Conservation (phyloP, 2,888 invertebrate species). For the Dryadula phaetusa region DNA sequence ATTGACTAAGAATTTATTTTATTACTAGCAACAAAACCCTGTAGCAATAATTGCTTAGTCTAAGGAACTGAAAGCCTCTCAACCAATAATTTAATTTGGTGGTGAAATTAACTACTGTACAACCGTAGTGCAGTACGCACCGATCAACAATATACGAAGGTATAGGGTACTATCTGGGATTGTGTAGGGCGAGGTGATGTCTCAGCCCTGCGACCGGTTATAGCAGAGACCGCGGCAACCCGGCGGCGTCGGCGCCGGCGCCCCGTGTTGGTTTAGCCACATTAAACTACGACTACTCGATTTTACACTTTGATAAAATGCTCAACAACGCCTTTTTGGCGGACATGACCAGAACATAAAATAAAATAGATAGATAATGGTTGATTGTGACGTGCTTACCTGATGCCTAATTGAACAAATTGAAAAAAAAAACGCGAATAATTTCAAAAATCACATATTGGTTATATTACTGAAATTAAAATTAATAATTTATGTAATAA, state of each 20-base stretch:
- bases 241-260: conserved; percentile 64
- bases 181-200: conserved; percentile 79
- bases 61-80: conserved; percentile 1
- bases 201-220: conserved; percentile 77
- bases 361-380: conserved; percentile 32
- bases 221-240: conserved; percentile 63
- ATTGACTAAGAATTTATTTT: too few species aligned
- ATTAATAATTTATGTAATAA: too few species aligned
- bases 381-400: conserved; percentile 26
- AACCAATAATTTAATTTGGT: conserved; percentile 6
- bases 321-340: conserved; percentile 56
- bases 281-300: conserved; percentile 40
- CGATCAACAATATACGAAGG: conserved; percentile 59
- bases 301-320: conserved; percentile 50
- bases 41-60: too few species aligned
- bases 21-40: too few species aligned
- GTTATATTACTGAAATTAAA: too few species aligned
- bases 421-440: too few species aligned
- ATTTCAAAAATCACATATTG: too few species aligned
- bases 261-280: conserved; percentile 71
- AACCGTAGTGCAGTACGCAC: conserved; percentile 32
- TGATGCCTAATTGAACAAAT: neutral
- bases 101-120: conserved; percentile 39
- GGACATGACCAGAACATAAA: conserved; percentile 46
- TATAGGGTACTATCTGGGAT: conserved; percentile 76